These are phyloP conservation scores for Drosophila pegasa DNA, from an alignment of 2,888 invertebrate species.

Conservation along the genomic window DNA sequence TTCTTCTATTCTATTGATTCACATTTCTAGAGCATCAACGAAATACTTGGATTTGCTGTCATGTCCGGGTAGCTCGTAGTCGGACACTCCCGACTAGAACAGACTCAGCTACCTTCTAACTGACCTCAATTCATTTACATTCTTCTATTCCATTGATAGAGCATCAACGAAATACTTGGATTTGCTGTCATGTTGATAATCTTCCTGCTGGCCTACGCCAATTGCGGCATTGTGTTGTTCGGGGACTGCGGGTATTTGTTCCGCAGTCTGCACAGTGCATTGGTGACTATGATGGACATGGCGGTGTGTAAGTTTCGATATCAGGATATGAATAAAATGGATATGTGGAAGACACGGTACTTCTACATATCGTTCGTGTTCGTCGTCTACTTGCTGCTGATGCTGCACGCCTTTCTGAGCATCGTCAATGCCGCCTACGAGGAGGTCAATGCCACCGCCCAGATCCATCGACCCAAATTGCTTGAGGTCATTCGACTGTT, in stretches of 20 bases:
- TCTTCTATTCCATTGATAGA: conserved; percentile 22
- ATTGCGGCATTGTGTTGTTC: conserved; percentile 45
- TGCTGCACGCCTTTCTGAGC: conserved; percentile 45
- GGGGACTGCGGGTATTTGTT: conserved; percentile 37
- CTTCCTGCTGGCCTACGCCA: conserved; percentile 46
- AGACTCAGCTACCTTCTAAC: no score
- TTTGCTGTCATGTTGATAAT: conserved; percentile 43
- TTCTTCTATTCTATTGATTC: no score
- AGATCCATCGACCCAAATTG: conserved; percentile 6
- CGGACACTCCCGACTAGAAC: background rate
- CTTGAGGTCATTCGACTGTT: conserved; percentile 1
- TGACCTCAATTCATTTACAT: background rate
- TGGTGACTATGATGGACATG: conserved; percentile 42
- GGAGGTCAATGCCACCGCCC: background rate
- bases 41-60: conserved; percentile 47
- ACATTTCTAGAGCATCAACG: conserved; percentile 54
- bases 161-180: conserved; percentile 47
- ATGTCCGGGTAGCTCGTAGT: conserved; percentile 10
- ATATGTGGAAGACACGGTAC: conserved; percentile 5
- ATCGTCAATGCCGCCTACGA: conserved; percentile 49
- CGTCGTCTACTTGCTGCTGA: conserved; percentile 43
- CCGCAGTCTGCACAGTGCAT: conserved; percentile 14
- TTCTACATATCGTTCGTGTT: conserved; percentile 51
- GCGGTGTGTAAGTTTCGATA: conserved; percentile 39
- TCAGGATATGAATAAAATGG: background rate